Percentiles rank a stretch among this genome's conserved stretches.
Evolutionary conservation across 2,113 vertebrate genomes (phyloP).

Genomic region (Chamaea fasciata): DNA sequence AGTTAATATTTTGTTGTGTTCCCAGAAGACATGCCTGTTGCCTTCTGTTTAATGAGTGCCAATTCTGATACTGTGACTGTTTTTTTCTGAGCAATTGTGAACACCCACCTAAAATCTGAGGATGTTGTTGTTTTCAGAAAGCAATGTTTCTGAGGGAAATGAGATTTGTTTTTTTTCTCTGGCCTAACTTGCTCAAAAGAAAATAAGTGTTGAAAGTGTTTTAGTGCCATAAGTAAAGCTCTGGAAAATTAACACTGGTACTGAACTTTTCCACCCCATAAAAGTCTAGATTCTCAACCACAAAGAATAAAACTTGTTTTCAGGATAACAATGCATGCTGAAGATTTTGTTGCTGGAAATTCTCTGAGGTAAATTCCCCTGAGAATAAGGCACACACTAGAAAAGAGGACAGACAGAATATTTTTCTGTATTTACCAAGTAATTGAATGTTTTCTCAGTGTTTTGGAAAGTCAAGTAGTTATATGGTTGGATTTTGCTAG

Average conservation of each 20-base stretch:
- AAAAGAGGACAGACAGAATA: neutral
- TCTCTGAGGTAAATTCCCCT: neutral
- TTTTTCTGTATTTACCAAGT: neutral
- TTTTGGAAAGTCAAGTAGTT: constrained; percentile 6
- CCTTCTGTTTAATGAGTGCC: neutral
- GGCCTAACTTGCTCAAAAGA: neutral
- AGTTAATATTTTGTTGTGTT: neutral
- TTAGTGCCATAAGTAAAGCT: neutral
- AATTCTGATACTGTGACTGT: neutral
- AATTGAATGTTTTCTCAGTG: neutral
- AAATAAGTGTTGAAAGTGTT: neutral
- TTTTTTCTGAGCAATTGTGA: neutral
- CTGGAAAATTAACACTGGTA: neutral
- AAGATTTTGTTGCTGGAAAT: neutral
- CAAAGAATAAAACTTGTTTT: neutral
- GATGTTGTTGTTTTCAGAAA: neutral
- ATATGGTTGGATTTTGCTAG: neutral
- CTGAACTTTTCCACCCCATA: neutral
- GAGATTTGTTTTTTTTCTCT: neutral
- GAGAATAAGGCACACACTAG: neutral
- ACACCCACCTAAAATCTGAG: neutral
- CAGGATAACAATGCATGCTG: neutral
- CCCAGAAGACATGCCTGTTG: neutral
- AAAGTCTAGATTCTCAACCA: neutral
- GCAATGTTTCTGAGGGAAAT: neutral